Evolutionary conservation across 2,888 invertebrate genomes (phyloP), one percentile per base, ranked within the genome.

Genomic region (Orthosia cruda): DNA sequence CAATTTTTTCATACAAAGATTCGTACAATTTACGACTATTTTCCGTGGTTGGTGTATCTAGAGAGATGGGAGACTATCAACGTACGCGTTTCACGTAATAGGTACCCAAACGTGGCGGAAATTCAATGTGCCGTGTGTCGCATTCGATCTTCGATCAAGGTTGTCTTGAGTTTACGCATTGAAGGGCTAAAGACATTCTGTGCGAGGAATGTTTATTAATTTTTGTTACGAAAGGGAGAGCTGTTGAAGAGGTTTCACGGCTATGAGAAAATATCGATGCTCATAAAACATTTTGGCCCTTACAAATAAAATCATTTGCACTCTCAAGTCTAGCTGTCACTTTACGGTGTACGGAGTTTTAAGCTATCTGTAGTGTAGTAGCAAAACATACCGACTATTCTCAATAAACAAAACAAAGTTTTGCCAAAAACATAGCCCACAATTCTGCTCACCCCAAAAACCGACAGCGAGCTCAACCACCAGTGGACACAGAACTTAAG

Each of bases 11-110:
- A 77, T 83, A 84, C 81, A 78, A 77, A 85, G 89, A 91, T 90
- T 89, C 86, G 87, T 87, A 86, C 87, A 89, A 91, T 89, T 91
- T 91, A 92, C 87, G 92, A 86, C 88, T 85, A 89, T 90, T 88
- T 91, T 90, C 91, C 91, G 89, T 86, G 82, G 84, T 89, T 87
- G 86, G 89, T 89, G 88, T 89, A 89, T 90, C 89, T 91, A 76
- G 78, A 80, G 78, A 81, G 83, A 87, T 86, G 83, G 80, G 26
- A 71, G 77, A 78, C 80, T 83, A 83, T 87, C 79, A 65, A 4
- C 64, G 70, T 80, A 84, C 82, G 87, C 86, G 84, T 89, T 89
- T 81, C 82, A 84, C 83, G 90, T 89, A 89, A 89, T 90, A 90
- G 86, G 83, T 84, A 77, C 84, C 85, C 67, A 71, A 86, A 87